phyloP scores from a whole-genome alignment of 2,888 invertebrate species.

The Ophraella communa region DNA sequence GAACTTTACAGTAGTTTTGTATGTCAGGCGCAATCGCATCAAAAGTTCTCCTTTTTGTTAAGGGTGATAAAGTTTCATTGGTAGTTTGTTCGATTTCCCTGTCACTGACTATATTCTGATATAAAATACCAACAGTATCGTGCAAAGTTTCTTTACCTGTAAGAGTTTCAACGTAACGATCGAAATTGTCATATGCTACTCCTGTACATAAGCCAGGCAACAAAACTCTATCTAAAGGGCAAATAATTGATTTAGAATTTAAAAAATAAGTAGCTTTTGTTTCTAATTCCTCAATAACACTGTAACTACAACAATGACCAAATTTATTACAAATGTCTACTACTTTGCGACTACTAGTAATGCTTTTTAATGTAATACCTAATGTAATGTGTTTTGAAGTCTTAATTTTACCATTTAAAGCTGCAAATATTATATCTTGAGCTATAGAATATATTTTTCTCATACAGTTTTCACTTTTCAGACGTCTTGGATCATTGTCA shows the following conservation, averaged over 20 bases:
- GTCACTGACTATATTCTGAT: neutral
- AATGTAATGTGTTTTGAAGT: slow-evolving; percentile 11
- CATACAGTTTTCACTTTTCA: neutral
- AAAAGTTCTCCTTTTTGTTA: neutral
- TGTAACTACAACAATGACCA: slow-evolving; percentile 28
- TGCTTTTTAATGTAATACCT: slow-evolving; percentile 15
- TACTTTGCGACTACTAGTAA: slow-evolving; percentile 26
- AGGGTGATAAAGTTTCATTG: neutral
- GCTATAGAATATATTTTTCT: neutral
- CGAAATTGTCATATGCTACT: slow-evolving; percentile 38
- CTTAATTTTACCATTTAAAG: neutral
- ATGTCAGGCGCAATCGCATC: slow-evolving; percentile 3
- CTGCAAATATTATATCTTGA: neutral
- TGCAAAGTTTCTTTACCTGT: slow-evolving; percentile 39
- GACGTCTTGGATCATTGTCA: neutral
- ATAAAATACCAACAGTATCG: neutral
- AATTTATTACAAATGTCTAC: slow-evolving; percentile 29
- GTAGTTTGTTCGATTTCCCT: slow-evolving; percentile 24
- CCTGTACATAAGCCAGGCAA: slow-evolving; percentile 15
- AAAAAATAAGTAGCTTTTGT: slow-evolving; percentile 27
- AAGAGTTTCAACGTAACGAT: slow-evolving; percentile 36
- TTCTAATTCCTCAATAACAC: slow-evolving; percentile 28
- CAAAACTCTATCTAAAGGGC: slow-evolving; percentile 27
- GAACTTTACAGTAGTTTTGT: slow-evolving; percentile 17
- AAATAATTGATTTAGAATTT: slow-evolving; percentile 6